Evolutionary conservation across 2,113 vertebrate genomes (phyloP), one percentile per base, ranked within the genome.

Genomic region (Labrus mixtus): DNA sequence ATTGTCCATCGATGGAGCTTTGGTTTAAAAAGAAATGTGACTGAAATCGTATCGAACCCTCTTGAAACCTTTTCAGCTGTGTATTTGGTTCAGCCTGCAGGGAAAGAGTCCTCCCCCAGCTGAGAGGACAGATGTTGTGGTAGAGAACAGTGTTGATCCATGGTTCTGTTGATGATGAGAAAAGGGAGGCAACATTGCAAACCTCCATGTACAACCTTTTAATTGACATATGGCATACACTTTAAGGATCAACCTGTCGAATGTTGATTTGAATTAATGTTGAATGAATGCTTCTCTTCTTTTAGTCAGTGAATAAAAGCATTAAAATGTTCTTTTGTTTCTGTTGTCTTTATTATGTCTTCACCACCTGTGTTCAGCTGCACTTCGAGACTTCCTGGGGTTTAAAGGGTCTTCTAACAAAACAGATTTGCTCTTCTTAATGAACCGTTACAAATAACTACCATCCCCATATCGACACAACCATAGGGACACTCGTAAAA

Each of bases 271-370:
- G 96, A 96, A 95, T 96, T 95, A 95, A 96, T 98, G 96, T 96
- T 96, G 96, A 97, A 96, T 96, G 96, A 97, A 97, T 99, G 97
- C 97, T 96, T 96, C 96, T 90, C 83, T 98, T 98, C 95, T 97
- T 99, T 98, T 97, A 97, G 97, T 97, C 95, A 90, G 96, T 95
- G 94, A 99, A 99, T 99, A 95, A 98, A 99, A 97, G 95, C 95
- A 95, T 96, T 95, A 94, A 96, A 97, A 88, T 59, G 61, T 58
- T 0, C 6, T 11, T 11, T 68, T 76, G 60, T 5, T 58, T 67
- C 10, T 0, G 2, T 39, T 46, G 73, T 65, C 10, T 61, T 15
- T 15, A 22, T 15, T 39, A 80, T 55, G 23, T 46, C 9, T 39
- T 17, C 16, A 3, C 6, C 9, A 62, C 8, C 6, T 59, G 17